Evolutionary conservation across 23 tunicate genomes (phyloP).

Genomic region (Styela plicata): DNA sequence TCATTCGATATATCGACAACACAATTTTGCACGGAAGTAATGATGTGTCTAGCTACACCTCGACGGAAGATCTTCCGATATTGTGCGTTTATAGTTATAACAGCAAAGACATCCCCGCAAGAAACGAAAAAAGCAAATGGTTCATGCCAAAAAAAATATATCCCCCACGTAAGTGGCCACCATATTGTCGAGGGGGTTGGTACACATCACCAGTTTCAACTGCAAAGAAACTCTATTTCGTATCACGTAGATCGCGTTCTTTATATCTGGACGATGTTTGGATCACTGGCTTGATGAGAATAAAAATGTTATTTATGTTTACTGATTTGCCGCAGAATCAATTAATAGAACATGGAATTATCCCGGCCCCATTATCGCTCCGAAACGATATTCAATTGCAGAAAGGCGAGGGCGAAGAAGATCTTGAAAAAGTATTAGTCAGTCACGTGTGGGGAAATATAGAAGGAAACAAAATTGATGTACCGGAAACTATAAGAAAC

Average conservation of each 20-base stretch:
- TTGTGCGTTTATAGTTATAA: constrained; percentile 48
- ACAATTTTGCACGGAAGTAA: neutral
- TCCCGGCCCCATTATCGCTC: neutral
- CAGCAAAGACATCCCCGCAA: constrained; percentile 23
- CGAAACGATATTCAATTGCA: neutral
- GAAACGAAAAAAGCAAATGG: constrained; percentile 39
- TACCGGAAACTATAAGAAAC: neutral
- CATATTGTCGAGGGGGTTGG: constrained; percentile 51
- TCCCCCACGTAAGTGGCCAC: constrained; percentile 37
- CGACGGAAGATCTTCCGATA: constrained; percentile 38
- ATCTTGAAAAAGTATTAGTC: constrained; percentile 11
- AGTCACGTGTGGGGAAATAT: constrained; percentile 27
- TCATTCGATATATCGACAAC: constrained; percentile 35
- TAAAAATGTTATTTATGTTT: constrained; percentile 13
- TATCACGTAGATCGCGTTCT: constrained; percentile 29
- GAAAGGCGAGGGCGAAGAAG: neutral
- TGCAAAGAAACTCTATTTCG: constrained; percentile 27
- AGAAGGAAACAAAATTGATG: constrained; percentile 4
- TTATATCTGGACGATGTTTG: constrained; percentile 51
- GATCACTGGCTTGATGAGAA: constrained; percentile 55
- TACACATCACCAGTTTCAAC: constrained; percentile 32
- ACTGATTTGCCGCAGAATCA: neutral
- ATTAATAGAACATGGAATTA: neutral
- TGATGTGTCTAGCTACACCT: constrained; percentile 2
- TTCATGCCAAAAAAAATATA: constrained; percentile 33